phyloP scores from a whole-genome alignment of 1,140 invertebrate species.

The Zaprionus africanus region DNA sequence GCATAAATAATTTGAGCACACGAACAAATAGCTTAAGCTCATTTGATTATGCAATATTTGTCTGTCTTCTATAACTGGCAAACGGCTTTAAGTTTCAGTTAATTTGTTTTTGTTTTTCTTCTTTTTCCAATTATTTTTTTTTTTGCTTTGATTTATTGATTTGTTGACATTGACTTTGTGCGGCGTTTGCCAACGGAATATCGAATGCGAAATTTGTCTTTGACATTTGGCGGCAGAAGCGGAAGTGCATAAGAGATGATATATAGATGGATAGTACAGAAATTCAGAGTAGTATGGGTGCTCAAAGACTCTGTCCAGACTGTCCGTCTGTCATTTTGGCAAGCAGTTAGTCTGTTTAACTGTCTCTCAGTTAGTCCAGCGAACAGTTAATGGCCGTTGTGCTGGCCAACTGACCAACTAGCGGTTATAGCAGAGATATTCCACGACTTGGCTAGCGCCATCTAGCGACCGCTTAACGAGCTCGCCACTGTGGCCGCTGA shows the following conservation, averaged over 20 bases:
- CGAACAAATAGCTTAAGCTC: slow-evolving; percentile 12
- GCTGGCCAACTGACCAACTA: slow-evolving; percentile 27
- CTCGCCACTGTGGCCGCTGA: slow-evolving; percentile 35
- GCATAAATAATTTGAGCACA: slow-evolving; percentile 35
- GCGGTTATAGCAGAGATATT: slow-evolving; percentile 4
- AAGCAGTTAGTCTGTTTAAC: background rate
- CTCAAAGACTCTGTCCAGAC: background rate
- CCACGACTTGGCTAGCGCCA: slow-evolving; percentile 40
- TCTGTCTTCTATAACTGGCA: slow-evolving; percentile 26
- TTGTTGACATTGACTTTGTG: slow-evolving; percentile 52
- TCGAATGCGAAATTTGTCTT: slow-evolving; percentile 35
- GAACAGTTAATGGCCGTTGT: slow-evolving; percentile 4
- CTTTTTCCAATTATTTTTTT: background rate
- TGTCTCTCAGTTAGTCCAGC: background rate
- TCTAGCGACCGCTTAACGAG: slow-evolving; percentile 48
- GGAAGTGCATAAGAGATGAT: slow-evolving; percentile 25
- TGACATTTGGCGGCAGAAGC: slow-evolving; percentile 25
- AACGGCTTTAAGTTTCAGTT: slow-evolving; percentile 24
- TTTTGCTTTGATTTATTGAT: slow-evolving; percentile 35
- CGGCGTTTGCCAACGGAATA: slow-evolving; percentile 20
- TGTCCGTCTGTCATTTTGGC: background rate
- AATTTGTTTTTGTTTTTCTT: slow-evolving; percentile 19
- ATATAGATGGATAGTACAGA: background rate
- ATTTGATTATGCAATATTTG: slow-evolving; percentile 57
- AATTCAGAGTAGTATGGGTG: background rate